Percentiles rank a stretch among this genome's conserved stretches.
phyloP scores from a whole-genome alignment of 2,888 invertebrate species.

The Drosophila yooni region DNA sequence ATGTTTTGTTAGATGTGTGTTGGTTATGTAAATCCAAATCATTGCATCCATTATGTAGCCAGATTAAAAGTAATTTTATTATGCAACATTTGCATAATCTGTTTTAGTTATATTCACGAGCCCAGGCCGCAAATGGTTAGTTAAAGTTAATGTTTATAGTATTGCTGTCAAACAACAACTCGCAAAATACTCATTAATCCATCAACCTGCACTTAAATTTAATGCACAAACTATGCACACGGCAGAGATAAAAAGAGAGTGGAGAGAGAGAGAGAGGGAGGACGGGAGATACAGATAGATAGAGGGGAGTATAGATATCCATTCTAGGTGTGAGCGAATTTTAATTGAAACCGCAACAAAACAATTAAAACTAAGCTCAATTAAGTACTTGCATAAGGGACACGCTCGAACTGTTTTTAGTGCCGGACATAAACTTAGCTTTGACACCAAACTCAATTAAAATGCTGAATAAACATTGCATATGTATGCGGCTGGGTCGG shows the following conservation, averaged over 20 bases:
- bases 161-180: conserved; percentile 6
- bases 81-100: not conserved
- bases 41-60: not conserved
- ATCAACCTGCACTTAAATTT: conserved; percentile 58
- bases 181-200: conserved; percentile 45
- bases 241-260: not conserved
- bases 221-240: conserved; percentile 19
- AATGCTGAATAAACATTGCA: conserved; percentile 72
- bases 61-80: not conserved
- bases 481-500: conserved; percentile 47
- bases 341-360: conserved; percentile 76
- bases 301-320: not conserved
- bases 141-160: conserved; percentile 43
- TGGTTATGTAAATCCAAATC: not conserved
- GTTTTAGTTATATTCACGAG: not conserved
- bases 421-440: conserved; percentile 70
- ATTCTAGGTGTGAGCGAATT: conserved; percentile 60
- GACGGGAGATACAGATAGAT: too few relatives aligned
- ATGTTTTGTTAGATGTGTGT: not conserved
- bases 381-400: conserved; percentile 20
- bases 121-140: conserved; percentile 38
- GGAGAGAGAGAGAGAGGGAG: not conserved
- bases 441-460: conserved; percentile 76
- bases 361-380: conserved; percentile 72
- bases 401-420: conserved; percentile 24